These are phyloP conservation scores for Papilio machaon DNA, from an alignment of 1,140 invertebrate genomes.

Conservation along the genomic window DNA sequence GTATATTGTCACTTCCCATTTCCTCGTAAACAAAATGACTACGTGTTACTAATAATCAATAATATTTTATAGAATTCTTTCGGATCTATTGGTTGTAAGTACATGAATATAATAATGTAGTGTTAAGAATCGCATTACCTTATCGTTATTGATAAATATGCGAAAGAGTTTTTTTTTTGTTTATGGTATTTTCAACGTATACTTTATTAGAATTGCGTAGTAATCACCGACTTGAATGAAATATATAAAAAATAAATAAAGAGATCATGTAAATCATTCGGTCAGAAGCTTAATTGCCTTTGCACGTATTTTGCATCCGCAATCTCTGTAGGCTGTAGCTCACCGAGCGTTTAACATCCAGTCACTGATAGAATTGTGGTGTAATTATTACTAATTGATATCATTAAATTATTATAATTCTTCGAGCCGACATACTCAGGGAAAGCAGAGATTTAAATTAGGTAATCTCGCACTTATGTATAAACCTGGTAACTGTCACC, in stretches of 20 bases:
- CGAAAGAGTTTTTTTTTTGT: too few species aligned
- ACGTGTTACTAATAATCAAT: too few species aligned
- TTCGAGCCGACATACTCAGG: too few species aligned
- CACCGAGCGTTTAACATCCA: slow-evolving; percentile 5
- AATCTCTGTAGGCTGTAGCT: not conserved
- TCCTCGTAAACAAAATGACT: not conserved
- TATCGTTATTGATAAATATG: too few species aligned
- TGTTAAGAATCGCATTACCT: too few species aligned
- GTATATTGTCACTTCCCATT: not conserved
- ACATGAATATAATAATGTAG: too few species aligned
- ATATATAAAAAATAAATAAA: not conserved
- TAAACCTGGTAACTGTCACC: not conserved
- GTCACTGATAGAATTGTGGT: not conserved
- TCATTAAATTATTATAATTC: not conserved
- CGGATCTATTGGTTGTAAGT: too few species aligned
- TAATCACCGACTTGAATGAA: not conserved
- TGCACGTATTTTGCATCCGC: not conserved
- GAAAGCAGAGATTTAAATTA: not conserved
- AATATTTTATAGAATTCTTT: not conserved
- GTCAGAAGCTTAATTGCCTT: not conserved
- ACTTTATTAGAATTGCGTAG: not conserved
- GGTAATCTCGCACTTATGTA: not conserved
- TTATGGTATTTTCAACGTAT: not conserved
- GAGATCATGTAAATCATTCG: not conserved
- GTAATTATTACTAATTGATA: not conserved